These are phyloP conservation scores for Hemistola chrysoprasaria DNA, from an alignment of 2,888 invertebrate genomes.

Conservation along the genomic window DNA sequence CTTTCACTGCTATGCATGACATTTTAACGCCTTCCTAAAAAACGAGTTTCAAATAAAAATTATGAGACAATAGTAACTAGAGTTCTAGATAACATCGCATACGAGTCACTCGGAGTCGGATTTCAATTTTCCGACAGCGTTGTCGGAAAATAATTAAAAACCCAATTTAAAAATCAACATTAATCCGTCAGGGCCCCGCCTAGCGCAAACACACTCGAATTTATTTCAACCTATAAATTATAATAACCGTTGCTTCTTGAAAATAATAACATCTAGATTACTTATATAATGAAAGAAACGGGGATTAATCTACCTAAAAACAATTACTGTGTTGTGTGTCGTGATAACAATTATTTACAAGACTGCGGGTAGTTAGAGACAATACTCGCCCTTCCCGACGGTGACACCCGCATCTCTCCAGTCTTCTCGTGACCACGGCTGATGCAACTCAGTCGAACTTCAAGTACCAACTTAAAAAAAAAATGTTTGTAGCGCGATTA, in stretches of 20 bases:
- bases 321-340: too few species aligned
- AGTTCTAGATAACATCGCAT: slow-evolving; percentile 2
- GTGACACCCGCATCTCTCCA: too few species aligned
- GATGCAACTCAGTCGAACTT: too few species aligned
- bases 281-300: too few species aligned
- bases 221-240: slow-evolving; percentile 55
- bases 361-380: too few species aligned
- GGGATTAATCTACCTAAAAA: too few species aligned
- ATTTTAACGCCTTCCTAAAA: slow-evolving; percentile 21
- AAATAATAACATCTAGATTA: too few species aligned
- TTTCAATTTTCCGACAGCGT: slow-evolving; percentile 72
- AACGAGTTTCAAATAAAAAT: slow-evolving; percentile 10
- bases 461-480: too few species aligned
- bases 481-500: too few species aligned
- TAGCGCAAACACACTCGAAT: slow-evolving; percentile 59
- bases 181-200: slow-evolving; percentile 74
- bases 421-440: too few species aligned
- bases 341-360: too few species aligned
- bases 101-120: background rate
- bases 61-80: slow-evolving; percentile 11
- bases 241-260: slow-evolving; percentile 5
- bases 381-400: too few species aligned
- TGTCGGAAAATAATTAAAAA: slow-evolving; percentile 79
- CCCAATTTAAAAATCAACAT: slow-evolving; percentile 73
- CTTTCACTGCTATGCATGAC: slow-evolving; percentile 26